Base-by-base conservation (phyloP, 2,888 invertebrate genomes). In the Netelia virgata region DNA sequence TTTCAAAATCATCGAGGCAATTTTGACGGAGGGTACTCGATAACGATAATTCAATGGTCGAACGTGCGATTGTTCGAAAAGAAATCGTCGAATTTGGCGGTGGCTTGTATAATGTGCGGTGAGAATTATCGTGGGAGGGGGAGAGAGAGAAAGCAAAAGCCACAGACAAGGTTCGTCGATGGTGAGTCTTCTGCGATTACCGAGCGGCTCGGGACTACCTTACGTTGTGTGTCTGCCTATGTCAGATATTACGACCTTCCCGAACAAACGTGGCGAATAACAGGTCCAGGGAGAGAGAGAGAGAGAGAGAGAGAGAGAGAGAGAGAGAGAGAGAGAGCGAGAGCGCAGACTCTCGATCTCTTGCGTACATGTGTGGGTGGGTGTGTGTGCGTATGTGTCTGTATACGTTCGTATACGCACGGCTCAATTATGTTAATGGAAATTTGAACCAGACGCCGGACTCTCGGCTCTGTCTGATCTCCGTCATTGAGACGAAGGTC, bases 361-460 rank as follows among this genome's bases (percentile, higher is more conserved):
- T 9, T 63, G 28, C 59, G 14, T 57, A 9, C 23, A 8, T 61
- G 59, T 36, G 57, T 18, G 61, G 47, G n/a, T n/a, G n/a, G n/a
- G 23, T 59, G 11, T 63, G 28, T 50, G 16, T 55, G 6, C 23
- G 20, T 59, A 41, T 36, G 47, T 18, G 53, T 59, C 41, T 36
- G 63, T 63, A 36, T 63, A 63, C 28, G 28, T 28, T 36, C 63
- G 61, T 23, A 28, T 3, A 9, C 16, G 68, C 23, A 50, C 20
- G 23, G 57, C 57, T 73, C 75, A 81, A 81, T 81, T 81, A 81
- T 81, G 81, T 41, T 81, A 81, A 81, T 81, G 75, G 69, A 69
- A 75, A 75, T 81, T 81, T 81, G 43, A 81, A 81, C 63, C 69
- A 69, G 75, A 68, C 55, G 68, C 53, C 74, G 61, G 80, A 59